Evolutionary conservation across 2,113 vertebrate genomes (phyloP), one percentile per base, ranked within the genome.

Genomic region (Scalopus aquaticus): DNA sequence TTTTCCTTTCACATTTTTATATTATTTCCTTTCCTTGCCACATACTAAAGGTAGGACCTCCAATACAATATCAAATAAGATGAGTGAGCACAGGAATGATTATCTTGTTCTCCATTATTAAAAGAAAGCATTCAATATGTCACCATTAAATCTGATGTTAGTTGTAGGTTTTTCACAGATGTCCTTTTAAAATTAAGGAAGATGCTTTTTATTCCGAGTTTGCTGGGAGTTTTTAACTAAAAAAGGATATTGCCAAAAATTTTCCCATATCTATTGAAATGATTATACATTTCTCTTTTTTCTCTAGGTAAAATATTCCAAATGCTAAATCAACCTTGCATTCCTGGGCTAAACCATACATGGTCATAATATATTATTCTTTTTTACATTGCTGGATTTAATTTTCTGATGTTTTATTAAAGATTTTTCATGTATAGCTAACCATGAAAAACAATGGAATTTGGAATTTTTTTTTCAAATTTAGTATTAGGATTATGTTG

Each of bases 1-100:
- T 77, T 79, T 72, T 35, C 39, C 70, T 91, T 79, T 84, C 39
- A 10, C 72, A 67, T 93, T 74, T 70, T 78, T 70, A 87, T 56
- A 17, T n/a, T 32, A 4, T 90, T 78, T 78, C 6, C 32, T 73
- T 87, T 54, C 35, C 16, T 91, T 77, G 11, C 19, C 20, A 86
- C 51, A 72, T 54, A 58, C 35, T 85, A 69, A 37, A 39, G 32
- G 54, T 64, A 83, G 26, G 15, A 62, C 22, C 56, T 91, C 60
- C 39, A 76, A 85, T 42, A 51, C n/a, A 91, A 78, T n/a, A 7
- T 76, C 9, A 79, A 62, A 24, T 37, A 84, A 42, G 32, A 80
- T 79, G 32, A 51, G 10, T 26, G 58, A 73, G 3, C 6, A 74
- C 9, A n/a, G 28, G 9, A 28, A 89, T 44, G 28, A 80, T 64